Conservation (phyloP, 2,113 vertebrate genomes). For the Otus sunia region DNA sequence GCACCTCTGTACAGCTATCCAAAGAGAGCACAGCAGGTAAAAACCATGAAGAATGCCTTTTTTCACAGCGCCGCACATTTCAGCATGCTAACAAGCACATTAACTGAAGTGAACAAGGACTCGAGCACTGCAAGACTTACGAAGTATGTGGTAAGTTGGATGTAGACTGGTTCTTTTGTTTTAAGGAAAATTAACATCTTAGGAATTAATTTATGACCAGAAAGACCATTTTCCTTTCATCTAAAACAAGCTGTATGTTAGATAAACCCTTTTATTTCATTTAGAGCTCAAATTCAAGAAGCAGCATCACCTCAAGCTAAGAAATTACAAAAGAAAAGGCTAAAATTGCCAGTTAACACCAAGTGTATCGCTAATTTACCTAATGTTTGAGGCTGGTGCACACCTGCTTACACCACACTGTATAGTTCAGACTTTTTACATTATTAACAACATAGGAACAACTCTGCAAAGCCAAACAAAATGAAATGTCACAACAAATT, state of each 20-base stretch:
- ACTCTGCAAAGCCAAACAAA: constrained; percentile 36
- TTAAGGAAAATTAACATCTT: neutral
- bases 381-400: constrained; percentile 2
- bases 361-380: constrained; percentile 36
- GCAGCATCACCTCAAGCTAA: neutral
- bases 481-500: constrained; percentile 56
- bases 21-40: accelerated
- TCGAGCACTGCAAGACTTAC: neutral
- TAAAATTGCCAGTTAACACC: constrained; percentile 19
- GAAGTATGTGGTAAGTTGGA: neutral
- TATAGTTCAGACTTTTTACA: constrained; percentile 1
- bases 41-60: neutral
- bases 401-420: neutral
- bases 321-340: constrained; percentile 22
- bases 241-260: neutral
- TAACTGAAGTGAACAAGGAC: neutral
- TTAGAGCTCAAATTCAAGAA: neutral
- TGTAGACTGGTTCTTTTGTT: neutral
- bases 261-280: neutral
- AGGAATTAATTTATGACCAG: neutral
- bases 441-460: constrained; percentile 48
- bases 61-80: neutral
- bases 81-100: neutral
- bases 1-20: neutral
- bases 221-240: neutral